Base-by-base conservation (phyloP, 1,140 invertebrate genomes). In the Ctenoplectra terminalis region DNA sequence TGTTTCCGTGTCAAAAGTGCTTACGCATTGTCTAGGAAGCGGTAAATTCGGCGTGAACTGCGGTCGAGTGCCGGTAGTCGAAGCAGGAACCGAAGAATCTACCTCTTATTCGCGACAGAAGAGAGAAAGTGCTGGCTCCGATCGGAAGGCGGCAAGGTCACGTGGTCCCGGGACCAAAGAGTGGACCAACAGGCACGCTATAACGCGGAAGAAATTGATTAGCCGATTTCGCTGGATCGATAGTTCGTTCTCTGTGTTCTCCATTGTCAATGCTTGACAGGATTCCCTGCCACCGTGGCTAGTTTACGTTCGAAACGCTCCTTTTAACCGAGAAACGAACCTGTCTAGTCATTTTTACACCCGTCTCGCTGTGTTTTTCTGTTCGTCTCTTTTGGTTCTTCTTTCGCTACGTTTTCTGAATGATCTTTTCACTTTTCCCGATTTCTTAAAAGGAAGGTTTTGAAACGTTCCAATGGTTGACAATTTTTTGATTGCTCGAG, bases 141-240 rank as follows among this genome's bases (percentile, higher is more conserved):
- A 84, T 84, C 69, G 34, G 29, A 54, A 50, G 37, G 23, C 20
- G n/a, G 79, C 52, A 81, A 81, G 72, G 78, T 85, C 54, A 54
- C 69, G 58, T 43, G 69, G 23, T 2, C 3, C 20, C 9, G 43
- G 23, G 37, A 6, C 60, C 40, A 63, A 63, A 73, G 56, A 52
- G 52, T 56, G 26, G 52, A 63, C 50, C 72, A 82, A 43, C 50
- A 69, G 54, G 64, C 56, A 84, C 66, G 71, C 58, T 84, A 23
- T 84, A 85, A 85, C 58, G 58, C 71, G 82, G 58, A 84, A 71
- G 82, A 85, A 85, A 84, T 85, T 79, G 84, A 85, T 85, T 85
- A 83, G 69, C 15, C 77, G 58, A 86, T 67, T 81, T 85, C 17
- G 67, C 40, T 26, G 78, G n/a, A 43, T 73, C 70, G 77, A 78